These are phyloP conservation scores for Poecilia picta DNA, from an alignment of 2,797 vertebrate genomes.

Conservation along the genomic window DNA sequence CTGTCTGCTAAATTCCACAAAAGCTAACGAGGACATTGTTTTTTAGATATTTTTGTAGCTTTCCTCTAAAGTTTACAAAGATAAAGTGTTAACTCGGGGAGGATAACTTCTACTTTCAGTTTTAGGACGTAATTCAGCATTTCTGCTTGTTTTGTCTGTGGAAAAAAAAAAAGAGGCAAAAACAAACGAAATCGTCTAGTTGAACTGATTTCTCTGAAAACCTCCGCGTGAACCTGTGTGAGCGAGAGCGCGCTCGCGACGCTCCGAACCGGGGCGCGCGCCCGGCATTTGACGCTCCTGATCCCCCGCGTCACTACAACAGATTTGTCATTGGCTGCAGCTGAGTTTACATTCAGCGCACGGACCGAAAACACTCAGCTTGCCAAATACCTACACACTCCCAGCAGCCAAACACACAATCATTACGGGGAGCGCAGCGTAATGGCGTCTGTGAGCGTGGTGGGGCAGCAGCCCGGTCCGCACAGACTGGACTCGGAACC, in stretches of 20 bases:
- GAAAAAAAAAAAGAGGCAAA: not conserved
- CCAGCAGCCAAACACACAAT: conserved; percentile 18
- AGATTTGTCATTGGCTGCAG: conserved; percentile 57
- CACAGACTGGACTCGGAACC: conserved; percentile 81
- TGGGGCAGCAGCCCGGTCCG: conserved; percentile 78
- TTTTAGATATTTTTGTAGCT: not conserved
- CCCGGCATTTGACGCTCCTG: conserved; percentile 55
- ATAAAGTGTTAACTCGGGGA: not conserved
- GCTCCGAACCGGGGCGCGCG: conserved; percentile 44
- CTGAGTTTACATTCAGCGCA: conserved; percentile 72
- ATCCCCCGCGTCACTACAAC: conserved; percentile 64
- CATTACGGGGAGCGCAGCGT: not conserved
- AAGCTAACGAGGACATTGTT: too few species aligned
- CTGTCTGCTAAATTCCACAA: too few species aligned
- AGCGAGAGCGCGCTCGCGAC: conserved; percentile 52
- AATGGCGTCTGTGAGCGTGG: conserved; percentile 81
- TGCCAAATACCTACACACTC: conserved; percentile 14
- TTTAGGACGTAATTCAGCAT: not conserved
- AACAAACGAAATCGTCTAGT: not conserved
- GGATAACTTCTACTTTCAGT: not conserved
- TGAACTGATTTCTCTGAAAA: not conserved
- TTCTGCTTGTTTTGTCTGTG: not conserved
- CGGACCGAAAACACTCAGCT: conserved; percentile 47
- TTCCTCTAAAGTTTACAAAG: too few species aligned
- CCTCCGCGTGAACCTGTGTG: not conserved